A percentile compares a stretch with the other conserved stretches of the same genome.
These are phyloP conservation scores for Tanypteryx hageni DNA, from an alignment of 2,888 invertebrate genomes.

Conservation along the genomic window DNA sequence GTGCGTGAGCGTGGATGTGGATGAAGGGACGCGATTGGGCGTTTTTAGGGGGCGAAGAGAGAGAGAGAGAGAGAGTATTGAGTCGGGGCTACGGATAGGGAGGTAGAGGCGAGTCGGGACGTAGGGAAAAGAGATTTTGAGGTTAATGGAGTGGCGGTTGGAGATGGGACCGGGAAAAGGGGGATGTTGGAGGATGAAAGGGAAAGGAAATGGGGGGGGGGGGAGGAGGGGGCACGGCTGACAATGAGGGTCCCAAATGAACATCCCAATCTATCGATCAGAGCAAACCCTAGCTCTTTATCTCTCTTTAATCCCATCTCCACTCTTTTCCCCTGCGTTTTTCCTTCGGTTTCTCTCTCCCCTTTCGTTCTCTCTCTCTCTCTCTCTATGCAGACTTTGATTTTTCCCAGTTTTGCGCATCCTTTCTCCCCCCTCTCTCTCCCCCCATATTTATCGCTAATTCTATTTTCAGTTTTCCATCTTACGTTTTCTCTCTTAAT, in stretches of 20 bases:
- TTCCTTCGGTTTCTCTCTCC: not conserved
- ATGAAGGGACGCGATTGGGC: too few relatives aligned
- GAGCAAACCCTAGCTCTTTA: not conserved
- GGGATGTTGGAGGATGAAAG: not conserved
- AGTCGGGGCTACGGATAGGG: not conserved
- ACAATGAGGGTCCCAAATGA: constrained; percentile 10
- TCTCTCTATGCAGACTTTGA: too few relatives aligned
- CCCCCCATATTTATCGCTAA: too few relatives aligned
- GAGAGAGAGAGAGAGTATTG: too few relatives aligned
- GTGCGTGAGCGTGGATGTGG: too few relatives aligned
- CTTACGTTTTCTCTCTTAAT: too few relatives aligned
- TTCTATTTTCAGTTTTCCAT: too few relatives aligned
- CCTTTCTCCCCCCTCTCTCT: too few relatives aligned
- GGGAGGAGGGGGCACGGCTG: not conserved
- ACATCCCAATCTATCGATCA: constrained; percentile 1
- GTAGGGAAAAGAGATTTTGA: not conserved
- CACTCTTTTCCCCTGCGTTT: not conserved
- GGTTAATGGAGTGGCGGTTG: not conserved
- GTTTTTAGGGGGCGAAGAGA: too few relatives aligned
- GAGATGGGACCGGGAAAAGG: not conserved
- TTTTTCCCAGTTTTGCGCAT: too few relatives aligned
- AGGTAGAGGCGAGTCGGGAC: not conserved
- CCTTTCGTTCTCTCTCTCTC: not conserved
- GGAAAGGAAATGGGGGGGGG: not conserved
- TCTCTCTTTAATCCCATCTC: not conserved